These are phyloP conservation scores for Amblyteles armatorius DNA, from an alignment of 2,888 invertebrate genomes.

Conservation along the genomic window DNA sequence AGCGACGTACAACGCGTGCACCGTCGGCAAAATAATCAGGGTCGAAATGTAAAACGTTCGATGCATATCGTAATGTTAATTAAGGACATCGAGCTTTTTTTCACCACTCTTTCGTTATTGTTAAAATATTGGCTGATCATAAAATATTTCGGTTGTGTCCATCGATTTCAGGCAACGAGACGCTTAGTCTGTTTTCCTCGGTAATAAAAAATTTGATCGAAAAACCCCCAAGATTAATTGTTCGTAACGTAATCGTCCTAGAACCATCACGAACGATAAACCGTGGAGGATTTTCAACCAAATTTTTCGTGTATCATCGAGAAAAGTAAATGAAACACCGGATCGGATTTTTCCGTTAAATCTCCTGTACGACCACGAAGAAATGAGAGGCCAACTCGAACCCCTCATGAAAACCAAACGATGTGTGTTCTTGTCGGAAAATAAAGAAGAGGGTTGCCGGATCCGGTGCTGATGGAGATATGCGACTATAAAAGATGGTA, in stretches of 20 bases:
- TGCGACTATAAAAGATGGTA: conserved; percentile 10
- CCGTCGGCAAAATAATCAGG: conserved; percentile 17
- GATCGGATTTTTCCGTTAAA: too few relatives aligned
- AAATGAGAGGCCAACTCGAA: too few relatives aligned
- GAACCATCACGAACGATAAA: too few relatives aligned
- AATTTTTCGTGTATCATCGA: too few relatives aligned
- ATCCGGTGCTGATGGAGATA: background rate
- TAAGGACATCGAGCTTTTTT: background rate
- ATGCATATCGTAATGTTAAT: background rate
- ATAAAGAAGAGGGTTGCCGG: background rate
- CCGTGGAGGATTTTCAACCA: too few relatives aligned
- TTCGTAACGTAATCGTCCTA: too few relatives aligned
- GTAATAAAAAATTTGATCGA: background rate
- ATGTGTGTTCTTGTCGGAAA: background rate
- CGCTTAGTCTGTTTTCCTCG: background rate
- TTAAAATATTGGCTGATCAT: too few relatives aligned
- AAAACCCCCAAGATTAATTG: background rate
- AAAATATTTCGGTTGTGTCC: too few relatives aligned
- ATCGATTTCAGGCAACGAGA: too few relatives aligned
- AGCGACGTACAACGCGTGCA: conserved; percentile 25
- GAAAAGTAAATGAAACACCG: too few relatives aligned
- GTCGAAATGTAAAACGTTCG: background rate
- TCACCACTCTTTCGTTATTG: background rate
- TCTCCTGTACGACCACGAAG: too few relatives aligned
- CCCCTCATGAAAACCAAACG: too few relatives aligned